phyloP scores from a whole-genome alignment of 2,888 invertebrate genomes.

The Zaprionus lineosus region DNA sequence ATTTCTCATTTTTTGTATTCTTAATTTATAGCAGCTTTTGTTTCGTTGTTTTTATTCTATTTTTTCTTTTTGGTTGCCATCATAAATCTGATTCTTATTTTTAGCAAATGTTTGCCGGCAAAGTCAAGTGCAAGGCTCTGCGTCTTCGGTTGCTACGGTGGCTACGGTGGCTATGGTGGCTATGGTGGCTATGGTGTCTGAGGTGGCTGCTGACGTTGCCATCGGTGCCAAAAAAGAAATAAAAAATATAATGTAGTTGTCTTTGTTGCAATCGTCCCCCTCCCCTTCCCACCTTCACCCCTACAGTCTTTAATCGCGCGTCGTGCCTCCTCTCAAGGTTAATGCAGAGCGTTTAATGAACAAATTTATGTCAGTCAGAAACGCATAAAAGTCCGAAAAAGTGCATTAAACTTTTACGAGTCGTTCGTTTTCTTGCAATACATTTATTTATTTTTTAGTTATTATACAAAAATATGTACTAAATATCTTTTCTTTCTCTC shows the following conservation, averaged over 20 bases:
- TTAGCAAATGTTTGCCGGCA: conserved; percentile 44
- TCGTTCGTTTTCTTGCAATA: conserved; percentile 40
- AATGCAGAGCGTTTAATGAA: too few relatives aligned
- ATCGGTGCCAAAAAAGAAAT: too few relatives aligned
- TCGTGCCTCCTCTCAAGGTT: too few relatives aligned
- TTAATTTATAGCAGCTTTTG: not conserved
- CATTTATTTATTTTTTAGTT: conserved; percentile 3
- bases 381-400: conserved; percentile 21
- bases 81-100: conserved; percentile 69
- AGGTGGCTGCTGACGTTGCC: too few relatives aligned
- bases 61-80: conserved; percentile 13
- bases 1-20: conserved; percentile 17
- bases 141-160: too few relatives aligned
- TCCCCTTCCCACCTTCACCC: too few relatives aligned
- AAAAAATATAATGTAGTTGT: too few relatives aligned
- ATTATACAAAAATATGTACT: too few relatives aligned
- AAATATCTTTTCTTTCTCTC: too few relatives aligned
- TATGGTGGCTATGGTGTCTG: too few relatives aligned
- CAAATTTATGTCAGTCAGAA: conserved; percentile 10
- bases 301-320: conserved; percentile 35
- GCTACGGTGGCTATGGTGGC: too few relatives aligned
- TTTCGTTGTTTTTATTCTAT: conserved; percentile 14
- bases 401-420: conserved; percentile 38
- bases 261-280: too few relatives aligned
- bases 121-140: conserved; percentile 71